phyloP scores from a whole-genome alignment of 2,113 vertebrate species.

The Dryoscopus gambensis region DNA sequence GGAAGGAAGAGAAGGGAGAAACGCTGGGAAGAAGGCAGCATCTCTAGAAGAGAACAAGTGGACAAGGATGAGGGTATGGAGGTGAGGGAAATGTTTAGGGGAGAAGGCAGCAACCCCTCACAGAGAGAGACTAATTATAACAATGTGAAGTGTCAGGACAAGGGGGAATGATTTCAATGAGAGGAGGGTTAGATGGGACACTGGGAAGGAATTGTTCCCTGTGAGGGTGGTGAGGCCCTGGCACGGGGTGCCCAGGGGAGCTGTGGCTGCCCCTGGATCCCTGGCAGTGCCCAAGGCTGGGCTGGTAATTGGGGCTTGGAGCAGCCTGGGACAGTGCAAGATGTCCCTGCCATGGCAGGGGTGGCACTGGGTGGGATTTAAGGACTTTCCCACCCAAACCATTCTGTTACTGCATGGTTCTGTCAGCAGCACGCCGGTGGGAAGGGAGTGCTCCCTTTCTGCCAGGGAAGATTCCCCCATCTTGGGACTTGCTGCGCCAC shows the following conservation, averaged over 20 bases:
- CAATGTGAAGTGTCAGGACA: too few relatives aligned
- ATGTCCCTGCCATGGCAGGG: background rate
- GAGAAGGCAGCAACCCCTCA: background rate
- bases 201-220: background rate
- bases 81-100: background rate
- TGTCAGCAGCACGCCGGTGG: background rate
- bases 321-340: background rate
- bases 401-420: background rate
- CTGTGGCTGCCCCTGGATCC: background rate
- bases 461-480: background rate
- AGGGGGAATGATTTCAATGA: background rate
- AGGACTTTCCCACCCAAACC: background rate
- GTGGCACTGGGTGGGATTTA: background rate
- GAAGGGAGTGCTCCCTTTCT: background rate
- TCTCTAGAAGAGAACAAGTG: background rate
- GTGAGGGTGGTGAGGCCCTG: rapidly evolving
- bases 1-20: background rate
- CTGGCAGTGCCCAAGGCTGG: background rate
- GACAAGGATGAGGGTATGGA: background rate
- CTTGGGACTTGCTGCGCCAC: background rate
- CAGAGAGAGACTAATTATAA: background rate
- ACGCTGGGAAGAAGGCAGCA: background rate
- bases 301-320: background rate
- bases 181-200: background rate
- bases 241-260: background rate